phyloP scores from a whole-genome alignment of 2,888 invertebrate genomes.

The Allygus modestus region DNA sequence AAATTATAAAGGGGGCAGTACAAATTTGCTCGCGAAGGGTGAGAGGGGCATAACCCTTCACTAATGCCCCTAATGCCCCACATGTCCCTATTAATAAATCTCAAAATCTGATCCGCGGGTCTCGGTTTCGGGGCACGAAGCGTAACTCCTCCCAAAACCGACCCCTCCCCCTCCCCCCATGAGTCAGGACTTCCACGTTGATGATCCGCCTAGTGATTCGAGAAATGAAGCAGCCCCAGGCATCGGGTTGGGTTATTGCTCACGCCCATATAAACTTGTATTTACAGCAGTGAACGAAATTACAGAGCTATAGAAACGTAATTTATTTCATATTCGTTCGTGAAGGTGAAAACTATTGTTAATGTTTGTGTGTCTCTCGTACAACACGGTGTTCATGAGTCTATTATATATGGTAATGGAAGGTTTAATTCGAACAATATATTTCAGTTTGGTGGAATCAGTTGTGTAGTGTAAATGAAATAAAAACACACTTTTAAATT shows the following conservation, averaged over 20 bases:
- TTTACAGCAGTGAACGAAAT: too few species aligned
- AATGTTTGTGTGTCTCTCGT: too few species aligned
- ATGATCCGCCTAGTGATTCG: background rate
- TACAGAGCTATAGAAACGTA: too few species aligned
- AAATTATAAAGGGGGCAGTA: background rate
- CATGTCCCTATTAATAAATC: constrained; percentile 26
- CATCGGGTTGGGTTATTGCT: background rate
- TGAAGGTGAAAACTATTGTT: too few species aligned
- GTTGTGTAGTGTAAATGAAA: too few species aligned
- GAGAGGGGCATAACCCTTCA: constrained; percentile 4
- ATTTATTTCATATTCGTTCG: too few species aligned
- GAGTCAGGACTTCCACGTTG: constrained; percentile 4
- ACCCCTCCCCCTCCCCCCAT: background rate
- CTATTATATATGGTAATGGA: too few species aligned
- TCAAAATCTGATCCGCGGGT: constrained; percentile 24
- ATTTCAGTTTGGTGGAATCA: too few species aligned
- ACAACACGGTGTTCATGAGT: too few species aligned
- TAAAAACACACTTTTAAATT: too few species aligned
- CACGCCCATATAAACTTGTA: too few species aligned
- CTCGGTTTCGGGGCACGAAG: constrained; percentile 17
- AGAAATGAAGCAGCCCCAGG: background rate
- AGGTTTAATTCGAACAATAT: too few species aligned
- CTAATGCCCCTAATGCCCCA: background rate
- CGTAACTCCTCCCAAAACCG: background rate
- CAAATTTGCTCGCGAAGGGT: background rate